Percentiles rank a stretch among this genome's conserved stretches.
phyloP scores from a whole-genome alignment of 1,140 invertebrate genomes.

The Varroa destructor region DNA sequence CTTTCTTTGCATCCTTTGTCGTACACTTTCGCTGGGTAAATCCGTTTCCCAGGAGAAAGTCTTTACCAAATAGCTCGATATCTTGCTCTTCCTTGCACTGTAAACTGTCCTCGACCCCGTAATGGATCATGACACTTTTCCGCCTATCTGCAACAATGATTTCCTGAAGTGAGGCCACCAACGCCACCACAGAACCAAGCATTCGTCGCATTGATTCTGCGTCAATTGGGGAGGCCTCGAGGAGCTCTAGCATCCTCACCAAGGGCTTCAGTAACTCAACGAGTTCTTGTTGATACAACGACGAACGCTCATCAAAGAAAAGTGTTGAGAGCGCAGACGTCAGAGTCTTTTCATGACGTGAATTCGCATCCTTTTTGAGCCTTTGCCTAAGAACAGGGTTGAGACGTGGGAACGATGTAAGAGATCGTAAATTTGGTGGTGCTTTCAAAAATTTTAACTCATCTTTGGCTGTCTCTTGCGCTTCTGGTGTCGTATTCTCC shows the following conservation, averaged over 20 bases:
- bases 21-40: no score
- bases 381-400: background rate
- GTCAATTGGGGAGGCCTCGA: background rate
- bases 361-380: background rate
- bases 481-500: background rate
- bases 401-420: background rate
- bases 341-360: constrained; percentile 10
- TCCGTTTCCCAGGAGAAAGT: no score
- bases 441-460: background rate
- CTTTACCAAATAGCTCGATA: no score
- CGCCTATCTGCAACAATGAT: background rate
- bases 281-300: constrained; percentile 11
- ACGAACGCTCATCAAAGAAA: constrained; percentile 3
- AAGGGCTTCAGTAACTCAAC: constrained; percentile 7
- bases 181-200: background rate
- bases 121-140: constrained; percentile 20
- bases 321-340: constrained; percentile 8
- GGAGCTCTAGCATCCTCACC: constrained; percentile 4
- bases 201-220: background rate
- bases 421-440: background rate
- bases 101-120: background rate
- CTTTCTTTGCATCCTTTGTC: no score
- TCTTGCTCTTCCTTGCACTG: no score
- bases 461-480: background rate
- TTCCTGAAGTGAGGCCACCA: constrained; percentile 5